Evolutionary conservation across 2,888 invertebrate species (phyloP).

Genomic region (Caenorhabditis panamensis): DNA sequence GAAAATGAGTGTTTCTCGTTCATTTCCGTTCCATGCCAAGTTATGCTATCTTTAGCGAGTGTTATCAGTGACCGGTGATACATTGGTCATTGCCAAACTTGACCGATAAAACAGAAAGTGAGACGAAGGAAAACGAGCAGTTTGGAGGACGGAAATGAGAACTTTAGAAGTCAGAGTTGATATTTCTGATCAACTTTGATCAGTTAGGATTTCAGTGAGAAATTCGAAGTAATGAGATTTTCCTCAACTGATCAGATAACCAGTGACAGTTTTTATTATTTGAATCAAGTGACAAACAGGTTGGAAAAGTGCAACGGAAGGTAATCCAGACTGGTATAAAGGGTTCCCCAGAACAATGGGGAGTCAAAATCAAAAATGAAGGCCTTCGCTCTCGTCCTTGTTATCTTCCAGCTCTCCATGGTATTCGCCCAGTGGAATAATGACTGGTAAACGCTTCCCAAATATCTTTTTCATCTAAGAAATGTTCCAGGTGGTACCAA

Average conservation of each 20-base stretch:
- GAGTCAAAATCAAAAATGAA: conserved; percentile 26
- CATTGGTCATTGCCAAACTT: conserved; percentile 22
- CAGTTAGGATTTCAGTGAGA: not conserved
- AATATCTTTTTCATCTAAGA: too few relatives aligned
- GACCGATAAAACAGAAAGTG: too few relatives aligned
- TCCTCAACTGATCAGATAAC: not conserved
- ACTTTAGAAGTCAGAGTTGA: too few relatives aligned
- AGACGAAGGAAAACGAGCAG: not conserved
- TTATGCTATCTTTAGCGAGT: conserved; percentile 9
- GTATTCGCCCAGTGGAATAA: conserved; percentile 35
- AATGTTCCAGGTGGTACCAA: conserved; percentile 43
- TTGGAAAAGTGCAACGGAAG: conserved; percentile 19
- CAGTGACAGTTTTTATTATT: conserved; percentile 19
- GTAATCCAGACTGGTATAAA: conserved; percentile 15
- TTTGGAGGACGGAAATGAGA: not conserved
- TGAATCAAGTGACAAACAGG: conserved; percentile 27
- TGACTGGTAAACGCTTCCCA: conserved; percentile 38
- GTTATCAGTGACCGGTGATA: conserved; percentile 55
- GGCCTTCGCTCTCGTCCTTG: conserved; percentile 10
- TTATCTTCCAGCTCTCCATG: not conserved
- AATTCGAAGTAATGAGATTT: too few relatives aligned
- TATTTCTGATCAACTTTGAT: not conserved
- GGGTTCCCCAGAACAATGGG: not conserved
- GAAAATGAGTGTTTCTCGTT: conserved; percentile 1
- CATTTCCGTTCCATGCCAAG: conserved; percentile 23